phyloP scores from a whole-genome alignment of 2,888 invertebrate species.

The Cosmia pyralina region DNA sequence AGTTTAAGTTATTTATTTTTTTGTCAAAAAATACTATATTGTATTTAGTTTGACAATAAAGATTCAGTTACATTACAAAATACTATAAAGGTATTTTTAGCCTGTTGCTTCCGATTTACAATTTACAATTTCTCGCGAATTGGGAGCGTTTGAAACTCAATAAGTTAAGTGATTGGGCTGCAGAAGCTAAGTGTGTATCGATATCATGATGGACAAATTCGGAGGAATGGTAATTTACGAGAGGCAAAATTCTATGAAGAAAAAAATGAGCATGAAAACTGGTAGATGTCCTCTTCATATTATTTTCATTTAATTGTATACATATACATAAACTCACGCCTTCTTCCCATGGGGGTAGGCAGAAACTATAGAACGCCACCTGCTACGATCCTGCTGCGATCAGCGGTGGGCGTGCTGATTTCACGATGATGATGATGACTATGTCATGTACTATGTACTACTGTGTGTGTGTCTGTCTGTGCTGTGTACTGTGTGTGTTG shows the following conservation, averaged over 20 bases:
- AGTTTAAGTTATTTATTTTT: no score
- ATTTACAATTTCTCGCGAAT: conserved; percentile 12
- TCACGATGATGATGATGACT: no score
- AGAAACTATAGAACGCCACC: no score
- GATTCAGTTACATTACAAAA: neutral
- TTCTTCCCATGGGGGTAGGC: no score
- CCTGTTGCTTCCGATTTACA: neutral
- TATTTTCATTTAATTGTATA: neutral
- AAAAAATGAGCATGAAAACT: neutral
- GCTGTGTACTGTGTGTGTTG: no score
- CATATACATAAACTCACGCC: no score
- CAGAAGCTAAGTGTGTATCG: conserved; percentile 30
- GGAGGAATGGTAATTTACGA: no score
- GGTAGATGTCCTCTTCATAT: neutral
- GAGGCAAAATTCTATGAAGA: neutral
- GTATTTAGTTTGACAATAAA: neutral
- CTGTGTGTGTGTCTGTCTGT: no score
- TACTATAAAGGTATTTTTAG: neutral
- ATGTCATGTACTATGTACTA: no score
- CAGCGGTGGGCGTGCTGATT: no score
- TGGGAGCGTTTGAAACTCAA: conserved; percentile 29
- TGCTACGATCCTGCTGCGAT: no score
- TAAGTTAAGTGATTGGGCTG: conserved; percentile 33
- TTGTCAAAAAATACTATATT: neutral
- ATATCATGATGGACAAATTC: conserved; percentile 8